phyloP scores from a whole-genome alignment of 2,113 vertebrate genomes.

The Peromyscus californicus region DNA sequence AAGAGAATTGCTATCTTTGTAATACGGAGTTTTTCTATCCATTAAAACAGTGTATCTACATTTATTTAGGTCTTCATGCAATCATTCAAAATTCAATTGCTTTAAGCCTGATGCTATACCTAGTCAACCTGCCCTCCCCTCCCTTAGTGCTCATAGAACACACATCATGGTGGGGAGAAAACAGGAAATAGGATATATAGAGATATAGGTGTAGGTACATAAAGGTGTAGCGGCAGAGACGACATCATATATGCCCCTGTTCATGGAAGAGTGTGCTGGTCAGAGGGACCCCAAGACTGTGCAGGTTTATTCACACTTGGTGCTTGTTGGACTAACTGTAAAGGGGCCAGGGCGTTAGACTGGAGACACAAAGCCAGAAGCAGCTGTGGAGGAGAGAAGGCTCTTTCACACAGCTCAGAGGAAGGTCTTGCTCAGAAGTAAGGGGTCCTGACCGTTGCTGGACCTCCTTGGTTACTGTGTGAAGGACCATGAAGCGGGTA shows the following conservation, averaged over 20 bases:
- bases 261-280: not conserved
- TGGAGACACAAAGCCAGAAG: not conserved
- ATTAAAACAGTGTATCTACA: not conserved
- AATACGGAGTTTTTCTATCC: not conserved
- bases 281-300: not conserved
- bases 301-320: not conserved
- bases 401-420: not conserved
- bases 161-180: slow-evolving; percentile 4
- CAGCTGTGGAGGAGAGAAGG: not conserved
- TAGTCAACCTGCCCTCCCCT: not conserved
- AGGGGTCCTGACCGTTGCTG: not conserved
- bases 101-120: not conserved
- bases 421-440: not conserved
- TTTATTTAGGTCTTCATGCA: slow-evolving; percentile 51
- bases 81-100: slow-evolving; percentile 28
- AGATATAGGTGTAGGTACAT: too few relatives aligned
- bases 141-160: not conserved
- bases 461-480: not conserved
- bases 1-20: not conserved
- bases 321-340: not conserved
- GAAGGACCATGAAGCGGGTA: not conserved
- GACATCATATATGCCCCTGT: not conserved
- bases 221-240: too few relatives aligned
- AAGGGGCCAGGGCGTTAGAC: not conserved
- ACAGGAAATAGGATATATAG: not conserved